A percentile compares a stretch with the other conserved stretches of the same genome.
Evolutionary conservation across 1,140 invertebrate species (phyloP).

Genomic region (Teleogryllus occipitalis): DNA sequence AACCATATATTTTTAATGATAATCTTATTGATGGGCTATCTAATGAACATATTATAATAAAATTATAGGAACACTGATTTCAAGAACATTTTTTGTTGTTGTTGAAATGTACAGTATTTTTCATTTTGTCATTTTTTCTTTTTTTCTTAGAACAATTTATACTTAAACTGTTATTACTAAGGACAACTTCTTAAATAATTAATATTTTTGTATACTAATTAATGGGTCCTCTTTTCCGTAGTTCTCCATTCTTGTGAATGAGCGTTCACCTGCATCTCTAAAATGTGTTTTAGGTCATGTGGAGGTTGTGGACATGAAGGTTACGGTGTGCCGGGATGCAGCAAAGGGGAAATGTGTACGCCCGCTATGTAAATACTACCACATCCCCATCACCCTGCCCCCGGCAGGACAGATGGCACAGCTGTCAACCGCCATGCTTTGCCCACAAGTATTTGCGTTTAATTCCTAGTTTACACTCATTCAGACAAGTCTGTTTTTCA

Average conservation of each 20-base stretch:
- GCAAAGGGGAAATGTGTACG: conserved; percentile 82
- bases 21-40: not conserved
- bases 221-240: too few species aligned
- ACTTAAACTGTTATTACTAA: too few species aligned
- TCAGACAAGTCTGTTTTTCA: conserved; percentile 3
- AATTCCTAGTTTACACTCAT: conserved; percentile 18
- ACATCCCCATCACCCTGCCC: conserved; percentile 76
- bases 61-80: too few species aligned
- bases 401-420: conserved; percentile 54
- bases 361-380: conserved; percentile 88
- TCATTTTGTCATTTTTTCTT: too few species aligned
- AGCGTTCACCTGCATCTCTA: not conserved
- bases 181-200: too few species aligned
- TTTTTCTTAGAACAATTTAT: too few species aligned
- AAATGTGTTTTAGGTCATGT: conserved; percentile 66
- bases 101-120: too few species aligned
- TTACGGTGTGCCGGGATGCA: conserved; percentile 89
- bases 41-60: too few species aligned
- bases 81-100: too few species aligned
- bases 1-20: not conserved
- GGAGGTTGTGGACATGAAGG: conserved; percentile 86
- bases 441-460: conserved; percentile 21
- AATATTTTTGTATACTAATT: too few species aligned
- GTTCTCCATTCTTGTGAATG: too few species aligned
- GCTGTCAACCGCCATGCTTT: conserved; percentile 17